These are phyloP conservation scores for Sterrhoptilus dennistouni DNA, from an alignment of 2,113 vertebrate genomes.

Conservation along the genomic window DNA sequence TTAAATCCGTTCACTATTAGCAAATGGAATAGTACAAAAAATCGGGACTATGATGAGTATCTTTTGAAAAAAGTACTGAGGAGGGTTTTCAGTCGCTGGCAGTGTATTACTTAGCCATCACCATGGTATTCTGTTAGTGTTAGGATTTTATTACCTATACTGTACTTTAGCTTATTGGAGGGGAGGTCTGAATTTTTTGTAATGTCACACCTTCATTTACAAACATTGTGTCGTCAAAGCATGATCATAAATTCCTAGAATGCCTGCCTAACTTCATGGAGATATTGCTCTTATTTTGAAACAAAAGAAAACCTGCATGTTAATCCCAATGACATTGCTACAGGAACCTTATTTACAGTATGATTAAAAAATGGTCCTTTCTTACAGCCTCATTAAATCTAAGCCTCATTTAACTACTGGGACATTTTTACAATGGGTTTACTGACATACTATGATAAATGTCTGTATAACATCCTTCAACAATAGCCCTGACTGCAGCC, in stretches of 20 bases:
- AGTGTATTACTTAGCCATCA: neutral
- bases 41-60: neutral
- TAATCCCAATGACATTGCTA: constrained; percentile 59
- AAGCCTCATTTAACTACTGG: constrained; percentile 78
- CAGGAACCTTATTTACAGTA: constrained; percentile 77
- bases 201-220: neutral
- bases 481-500: constrained; percentile 66
- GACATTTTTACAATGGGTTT: constrained; percentile 81
- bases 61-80: neutral
- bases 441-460: constrained; percentile 75
- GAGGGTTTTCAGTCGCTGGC: neutral
- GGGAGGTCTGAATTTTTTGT: neutral
- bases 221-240: neutral
- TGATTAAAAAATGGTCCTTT: constrained; percentile 57
- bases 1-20: neutral
- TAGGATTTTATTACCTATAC: neutral
- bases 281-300: constrained; percentile 10
- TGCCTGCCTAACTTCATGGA: neutral
- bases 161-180: neutral
- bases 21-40: neutral
- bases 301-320: constrained; percentile 53
- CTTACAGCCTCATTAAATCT: constrained; percentile 79
- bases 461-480: constrained; percentile 72
- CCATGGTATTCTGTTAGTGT: neutral
- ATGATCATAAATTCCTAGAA: neutral